phyloP scores from a whole-genome alignment of 2,113 vertebrate genomes.

The Aptenodytes forsteri region DNA sequence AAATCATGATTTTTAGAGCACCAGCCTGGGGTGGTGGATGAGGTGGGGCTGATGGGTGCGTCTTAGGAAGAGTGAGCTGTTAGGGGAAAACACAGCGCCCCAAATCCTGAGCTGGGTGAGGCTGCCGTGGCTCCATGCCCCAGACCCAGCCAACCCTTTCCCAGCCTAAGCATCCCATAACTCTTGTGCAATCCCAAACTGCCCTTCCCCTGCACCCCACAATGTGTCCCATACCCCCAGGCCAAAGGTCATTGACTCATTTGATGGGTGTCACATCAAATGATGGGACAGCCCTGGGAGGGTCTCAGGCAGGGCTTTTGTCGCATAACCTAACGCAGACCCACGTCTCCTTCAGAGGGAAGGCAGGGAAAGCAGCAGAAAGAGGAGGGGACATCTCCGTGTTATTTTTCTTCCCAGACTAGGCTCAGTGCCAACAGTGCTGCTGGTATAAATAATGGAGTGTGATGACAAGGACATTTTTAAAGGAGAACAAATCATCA shows the following conservation, averaged over 20 bases:
- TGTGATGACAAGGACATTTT: constrained; percentile 17
- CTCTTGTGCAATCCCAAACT: not conserved
- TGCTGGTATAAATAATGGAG: constrained; percentile 17
- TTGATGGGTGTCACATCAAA: not conserved
- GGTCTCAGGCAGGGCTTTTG: not conserved
- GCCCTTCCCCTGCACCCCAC: not conserved
- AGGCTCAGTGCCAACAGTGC: constrained; percentile 6
- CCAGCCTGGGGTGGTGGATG: not conserved
- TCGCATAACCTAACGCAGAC: not conserved
- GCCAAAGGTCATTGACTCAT: not conserved
- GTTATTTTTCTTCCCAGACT: not conserved
- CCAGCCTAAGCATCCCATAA: not conserved
- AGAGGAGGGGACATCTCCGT: not conserved
- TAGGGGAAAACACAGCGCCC: not conserved
- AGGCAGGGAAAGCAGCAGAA: not conserved
- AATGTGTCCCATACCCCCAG: not conserved
- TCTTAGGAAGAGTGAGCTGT: not conserved
- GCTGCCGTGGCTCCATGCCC: not conserved
- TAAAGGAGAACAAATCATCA: constrained; percentile 37
- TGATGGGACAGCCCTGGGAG: not conserved
- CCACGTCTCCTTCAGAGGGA: not conserved
- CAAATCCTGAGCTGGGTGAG: not conserved
- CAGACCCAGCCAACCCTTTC: not conserved
- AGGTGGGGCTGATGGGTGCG: not conserved
- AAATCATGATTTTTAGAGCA: not conserved